phyloP scores from a whole-genome alignment of 2,888 invertebrate species.

The Epinotia demarniana region DNA sequence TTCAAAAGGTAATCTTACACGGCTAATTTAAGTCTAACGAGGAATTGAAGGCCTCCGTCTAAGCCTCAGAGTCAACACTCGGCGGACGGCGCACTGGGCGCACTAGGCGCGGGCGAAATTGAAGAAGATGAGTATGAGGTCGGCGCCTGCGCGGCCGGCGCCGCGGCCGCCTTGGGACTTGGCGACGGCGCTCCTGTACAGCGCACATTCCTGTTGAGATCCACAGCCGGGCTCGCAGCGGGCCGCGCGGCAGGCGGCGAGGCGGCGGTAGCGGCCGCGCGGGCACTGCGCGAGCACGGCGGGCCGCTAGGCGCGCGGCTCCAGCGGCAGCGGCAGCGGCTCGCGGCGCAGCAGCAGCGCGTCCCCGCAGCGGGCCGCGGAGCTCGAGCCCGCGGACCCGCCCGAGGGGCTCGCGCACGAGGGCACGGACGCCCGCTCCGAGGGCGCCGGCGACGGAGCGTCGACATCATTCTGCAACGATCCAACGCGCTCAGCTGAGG shows the following conservation, averaged over 20 bases:
- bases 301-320: slow-evolving; percentile 42
- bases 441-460: slow-evolving; percentile 77
- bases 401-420: slow-evolving; percentile 58
- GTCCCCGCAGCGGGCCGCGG: slow-evolving; percentile 42
- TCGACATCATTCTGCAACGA: slow-evolving; percentile 84
- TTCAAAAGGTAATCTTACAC: slow-evolving; percentile 23
- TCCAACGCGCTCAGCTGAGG: slow-evolving; percentile 80
- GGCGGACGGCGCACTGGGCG: slow-evolving; percentile 20
- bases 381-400: slow-evolving; percentile 45
- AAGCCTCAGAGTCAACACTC: slow-evolving; percentile 27
- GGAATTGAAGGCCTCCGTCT: slow-evolving; percentile 1
- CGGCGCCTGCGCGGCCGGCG: slow-evolving; percentile 20
- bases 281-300: slow-evolving; percentile 44
- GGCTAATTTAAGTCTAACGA: slow-evolving; percentile 24
- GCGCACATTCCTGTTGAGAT: slow-evolving; percentile 57
- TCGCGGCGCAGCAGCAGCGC: slow-evolving; percentile 40
- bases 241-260: slow-evolving; percentile 46
- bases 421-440: slow-evolving; percentile 67
- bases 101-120: slow-evolving; percentile 46
- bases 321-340: slow-evolving; percentile 43
- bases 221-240: slow-evolving; percentile 46
- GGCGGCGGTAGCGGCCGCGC: slow-evolving; percentile 36
- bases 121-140: slow-evolving; percentile 51
- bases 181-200: slow-evolving; percentile 39
- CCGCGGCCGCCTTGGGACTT: slow-evolving; percentile 18